Base-by-base conservation (phyloP, 2,113 vertebrate species). In the Ammodytes marinus region DNA sequence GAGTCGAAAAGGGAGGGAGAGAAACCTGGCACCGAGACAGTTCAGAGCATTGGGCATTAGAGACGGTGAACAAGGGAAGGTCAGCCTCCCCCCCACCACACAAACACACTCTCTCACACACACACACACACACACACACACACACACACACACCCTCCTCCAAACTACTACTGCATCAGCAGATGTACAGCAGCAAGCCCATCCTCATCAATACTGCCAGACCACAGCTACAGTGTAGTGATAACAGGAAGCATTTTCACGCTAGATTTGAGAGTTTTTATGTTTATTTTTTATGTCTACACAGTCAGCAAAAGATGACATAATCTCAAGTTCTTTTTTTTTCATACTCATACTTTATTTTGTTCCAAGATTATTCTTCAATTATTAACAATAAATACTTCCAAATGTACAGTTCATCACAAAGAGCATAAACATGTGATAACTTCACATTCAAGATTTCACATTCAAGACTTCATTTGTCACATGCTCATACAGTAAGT, bases 31-130 rank as follows among this genome's bases (percentile, higher is more conserved):
- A 90, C 84, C 64, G 14, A 69, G 74, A 82, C 81, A 80, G 76
- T 52, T 78, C 73, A 77, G 78, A 83, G 84, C 89, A 79, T 64
- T 66, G 77, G 89, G 83, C 85, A 85, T 85, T 88, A 83, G 72
- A 90, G 88, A 77, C 66, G 66, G 55, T 10, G 86, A 91, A 84
- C 77, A 87, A 83, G 86, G 85, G 89, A 93, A 92, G 94, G 94
- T 94, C 92, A 93, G 79, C 73, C 57, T 39, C 47, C 55, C 42
- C 45, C 15, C 10, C 37, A 5, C 59, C 7, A 13, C 52, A 3
- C 15, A 27, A 27, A 27, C 27, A 27, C 27, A 27, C 27, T 27
- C 27, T 1, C 27, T 1, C 27, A 27, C 27, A 27, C 27, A 27
- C 27, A 27, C 27, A 27, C 27, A 27, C 27, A 27, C 27, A 27